A percentile compares a stretch with the other conserved stretches of the same genome.
Conservation (phyloP, 2,797 vertebrate genomes). For the Pseudochromis fuscus region DNA sequence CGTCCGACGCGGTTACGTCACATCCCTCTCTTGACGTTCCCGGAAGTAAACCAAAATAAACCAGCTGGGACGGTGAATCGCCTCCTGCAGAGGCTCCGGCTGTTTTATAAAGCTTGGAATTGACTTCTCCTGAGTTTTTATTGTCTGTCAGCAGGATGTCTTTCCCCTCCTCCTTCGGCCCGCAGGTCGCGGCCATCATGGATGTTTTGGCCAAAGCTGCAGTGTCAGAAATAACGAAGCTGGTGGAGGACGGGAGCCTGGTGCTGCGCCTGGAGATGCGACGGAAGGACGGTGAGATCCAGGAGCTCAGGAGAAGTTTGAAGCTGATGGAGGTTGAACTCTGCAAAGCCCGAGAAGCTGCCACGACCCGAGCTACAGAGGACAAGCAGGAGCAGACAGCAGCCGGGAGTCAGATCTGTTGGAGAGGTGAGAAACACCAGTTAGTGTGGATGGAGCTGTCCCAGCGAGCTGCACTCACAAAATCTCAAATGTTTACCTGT, state of each 20-base stretch:
- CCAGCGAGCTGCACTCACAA: slow-evolving; percentile 11
- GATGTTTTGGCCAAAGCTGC: slow-evolving; percentile 81
- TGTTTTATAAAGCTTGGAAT: rapidly evolving
- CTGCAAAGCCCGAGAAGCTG: slow-evolving; percentile 62
- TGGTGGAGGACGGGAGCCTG: slow-evolving; percentile 76
- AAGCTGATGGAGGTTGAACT: slow-evolving; percentile 75
- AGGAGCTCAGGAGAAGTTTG: slow-evolving; percentile 75
- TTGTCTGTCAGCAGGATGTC: slow-evolving; percentile 56
- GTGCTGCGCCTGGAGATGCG: slow-evolving; percentile 78
- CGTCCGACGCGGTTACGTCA: slow-evolving; percentile 16
- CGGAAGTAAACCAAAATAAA: slow-evolving; percentile 68
- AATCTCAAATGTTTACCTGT: rapidly evolving
- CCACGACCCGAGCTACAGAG: neutral
- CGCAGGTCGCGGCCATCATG: slow-evolving; percentile 81
- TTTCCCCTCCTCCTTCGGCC: slow-evolving; percentile 62
- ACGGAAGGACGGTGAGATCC: slow-evolving; percentile 77
- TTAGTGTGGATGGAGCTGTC: too few species aligned
- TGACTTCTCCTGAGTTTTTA: rapidly evolving
- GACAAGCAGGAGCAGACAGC: slow-evolving; percentile 17
- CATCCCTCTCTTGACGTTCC: slow-evolving; percentile 45
- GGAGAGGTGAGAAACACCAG: slow-evolving; percentile 38
- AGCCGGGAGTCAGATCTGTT: neutral
- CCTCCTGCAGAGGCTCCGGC: rapidly evolving
- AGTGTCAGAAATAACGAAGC: slow-evolving; percentile 82
- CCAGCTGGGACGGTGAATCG: neutral